Evolutionary conservation across 2,113 vertebrate species (phyloP).

Genomic region (Rutilus rutilus): DNA sequence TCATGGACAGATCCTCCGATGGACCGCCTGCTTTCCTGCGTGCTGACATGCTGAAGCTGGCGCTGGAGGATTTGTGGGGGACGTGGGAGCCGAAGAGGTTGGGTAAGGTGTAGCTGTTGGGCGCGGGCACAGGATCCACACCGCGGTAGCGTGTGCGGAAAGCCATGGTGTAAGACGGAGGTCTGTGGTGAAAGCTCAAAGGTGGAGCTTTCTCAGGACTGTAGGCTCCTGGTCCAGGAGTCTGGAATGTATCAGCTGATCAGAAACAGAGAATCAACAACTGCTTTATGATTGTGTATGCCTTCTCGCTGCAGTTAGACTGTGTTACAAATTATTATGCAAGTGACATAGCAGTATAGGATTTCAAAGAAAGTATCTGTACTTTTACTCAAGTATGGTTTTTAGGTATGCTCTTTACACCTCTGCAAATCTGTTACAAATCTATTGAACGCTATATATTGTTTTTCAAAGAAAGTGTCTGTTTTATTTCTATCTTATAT

Average conservation of each 20-base stretch:
- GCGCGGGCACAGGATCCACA: constrained; percentile 77
- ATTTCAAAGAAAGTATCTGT: too few species aligned
- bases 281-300: not conserved
- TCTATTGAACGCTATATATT: too few species aligned
- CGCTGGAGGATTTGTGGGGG: constrained; percentile 78
- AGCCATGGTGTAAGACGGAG: constrained; percentile 84
- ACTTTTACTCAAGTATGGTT: too few species aligned
- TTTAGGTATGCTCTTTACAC: too few species aligned
- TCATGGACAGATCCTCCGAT: constrained; percentile 77
- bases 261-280: not conserved
- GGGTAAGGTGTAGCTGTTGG: constrained; percentile 86
- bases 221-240: constrained; percentile 86
- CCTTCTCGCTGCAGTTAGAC: too few species aligned
- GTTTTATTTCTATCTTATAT: too few species aligned
- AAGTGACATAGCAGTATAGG: too few species aligned
- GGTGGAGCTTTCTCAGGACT: constrained; percentile 81
- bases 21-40: constrained; percentile 64
- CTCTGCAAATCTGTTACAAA: too few species aligned
- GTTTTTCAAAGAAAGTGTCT: too few species aligned
- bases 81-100: constrained; percentile 78
- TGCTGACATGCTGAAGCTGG: constrained; percentile 76
- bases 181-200: constrained; percentile 69
- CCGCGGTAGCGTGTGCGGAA: constrained; percentile 76
- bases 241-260: constrained; percentile 67
- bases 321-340: too few species aligned